Evolutionary conservation across 2,113 vertebrate species (phyloP), one percentile per base, ranked within the genome.

Genomic region (Tylochromis polylepis): DNA sequence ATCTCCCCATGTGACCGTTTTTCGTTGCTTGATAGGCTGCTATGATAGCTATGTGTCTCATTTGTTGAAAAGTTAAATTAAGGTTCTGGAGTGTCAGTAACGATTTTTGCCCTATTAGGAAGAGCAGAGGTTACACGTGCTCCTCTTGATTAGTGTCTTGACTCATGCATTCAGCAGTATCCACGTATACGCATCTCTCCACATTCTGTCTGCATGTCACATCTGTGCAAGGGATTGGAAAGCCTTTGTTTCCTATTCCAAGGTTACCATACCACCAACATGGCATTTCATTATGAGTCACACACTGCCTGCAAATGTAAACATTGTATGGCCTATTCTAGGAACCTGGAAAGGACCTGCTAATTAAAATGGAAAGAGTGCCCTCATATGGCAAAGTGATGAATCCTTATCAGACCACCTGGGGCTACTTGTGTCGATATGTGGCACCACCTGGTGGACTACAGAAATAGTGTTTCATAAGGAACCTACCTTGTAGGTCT

Each of bases 401-500:
- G 29, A 38, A 82, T 75, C 51, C 12, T 43, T 29, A 3, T 81
- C 41, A 80, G 20, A 43, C 49, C 38, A 31, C 15, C 27, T 18
- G 70, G 65, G 58, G 49, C 8, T 55, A n/a, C 36, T 85, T 65
- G 10, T 36, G 14, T 43, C 3, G 79, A 86, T 55, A 70, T 89
- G 18, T 87, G 83, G 94, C 93, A 59, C 94, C 95, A 94, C 82
- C 95, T 95, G 92, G 93, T 96, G 96, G 95, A 11, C 5, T 10
- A 16, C 5, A 5, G n/a, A 43, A 57, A 8, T 84, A 53, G 11
- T n/a, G 5, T 85, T 51, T 41, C 15, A 29, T 7, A 1, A 43
- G 18, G 36, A 53, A 31, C 46, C 46, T 77, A 31, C 16, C 10
- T 3, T 31, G 24, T 11, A 49, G 43, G 24, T 77, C 3, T 51